A percentile compares a stretch with the other conserved stretches of the same genome.
Evolutionary conservation across 2,113 vertebrate genomes (phyloP).

Genomic region (Furnarius figulus): DNA sequence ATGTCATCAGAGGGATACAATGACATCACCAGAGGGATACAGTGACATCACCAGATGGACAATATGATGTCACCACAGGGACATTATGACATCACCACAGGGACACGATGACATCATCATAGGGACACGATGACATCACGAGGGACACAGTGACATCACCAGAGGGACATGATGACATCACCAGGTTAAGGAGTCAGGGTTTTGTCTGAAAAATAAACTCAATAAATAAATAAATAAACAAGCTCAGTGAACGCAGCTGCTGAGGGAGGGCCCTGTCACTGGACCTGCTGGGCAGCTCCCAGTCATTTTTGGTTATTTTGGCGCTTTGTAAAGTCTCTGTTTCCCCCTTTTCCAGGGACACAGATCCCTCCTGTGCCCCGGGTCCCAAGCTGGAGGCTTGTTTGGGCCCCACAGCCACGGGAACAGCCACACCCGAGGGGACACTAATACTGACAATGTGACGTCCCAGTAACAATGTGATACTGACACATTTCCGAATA

Average conservation of each 20-base stretch:
- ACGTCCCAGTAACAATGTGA: fast-evolving
- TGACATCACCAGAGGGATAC: too few relatives aligned
- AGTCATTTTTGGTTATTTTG: neutral
- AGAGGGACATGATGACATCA: too few relatives aligned
- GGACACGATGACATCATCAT: too few relatives aligned
- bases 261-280: fast-evolving
- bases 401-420: neutral
- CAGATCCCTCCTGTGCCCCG: fast-evolving
- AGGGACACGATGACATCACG: too few relatives aligned
- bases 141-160: too few relatives aligned
- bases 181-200: fast-evolving
- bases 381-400: neutral
- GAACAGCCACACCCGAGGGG: too few relatives aligned
- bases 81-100: too few relatives aligned
- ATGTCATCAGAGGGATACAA: too few relatives aligned
- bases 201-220: neutral
- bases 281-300: neutral
- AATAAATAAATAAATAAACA: too few relatives aligned
- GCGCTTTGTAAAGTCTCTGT: fast-evolving
- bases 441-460: too few relatives aligned
- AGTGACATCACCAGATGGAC: too few relatives aligned
- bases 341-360: neutral
- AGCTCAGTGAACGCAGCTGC: neutral
- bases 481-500: neutral
- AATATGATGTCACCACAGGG: too few relatives aligned